Percentiles rank a stretch among this genome's conserved stretches.
Conservation (phyloP, 2,797 vertebrate genomes). For the Gastrophryne carolinensis region DNA sequence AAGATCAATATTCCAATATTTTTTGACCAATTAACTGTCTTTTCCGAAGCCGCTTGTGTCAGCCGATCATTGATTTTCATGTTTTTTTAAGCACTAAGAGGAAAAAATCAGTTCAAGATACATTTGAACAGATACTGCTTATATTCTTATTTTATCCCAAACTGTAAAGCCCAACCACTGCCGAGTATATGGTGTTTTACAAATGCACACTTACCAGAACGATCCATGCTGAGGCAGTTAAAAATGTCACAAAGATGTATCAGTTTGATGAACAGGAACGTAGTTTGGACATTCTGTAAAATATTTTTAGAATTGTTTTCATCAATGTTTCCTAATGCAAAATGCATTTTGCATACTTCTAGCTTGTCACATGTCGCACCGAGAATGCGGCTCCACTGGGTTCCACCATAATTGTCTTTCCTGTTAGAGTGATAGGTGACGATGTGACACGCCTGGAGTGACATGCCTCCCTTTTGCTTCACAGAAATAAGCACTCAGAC, state of each 20-base stretch:
- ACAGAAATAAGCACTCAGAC: too few relatives aligned
- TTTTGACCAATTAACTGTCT: conserved; percentile 43
- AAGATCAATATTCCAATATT: conserved; percentile 44
- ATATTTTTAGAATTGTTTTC: neutral
- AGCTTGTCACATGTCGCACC: too few relatives aligned
- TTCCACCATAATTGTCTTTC: too few relatives aligned
- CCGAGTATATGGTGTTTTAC: neutral
- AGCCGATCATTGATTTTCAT: conserved; percentile 40
- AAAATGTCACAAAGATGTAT: neutral
- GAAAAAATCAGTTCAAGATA: conserved; percentile 26
- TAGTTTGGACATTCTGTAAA: neutral
- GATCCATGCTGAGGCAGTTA: neutral
- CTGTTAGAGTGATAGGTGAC: too few relatives aligned
- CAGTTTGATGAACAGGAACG: neutral
- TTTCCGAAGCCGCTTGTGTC: conserved; percentile 34
- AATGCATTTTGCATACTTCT: too few relatives aligned
- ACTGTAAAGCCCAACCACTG: neutral
- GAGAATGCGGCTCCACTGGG: too few relatives aligned
- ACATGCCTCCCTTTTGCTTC: too few relatives aligned
- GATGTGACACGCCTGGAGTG: too few relatives aligned
- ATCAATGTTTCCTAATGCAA: too few relatives aligned
- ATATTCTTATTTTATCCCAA: conserved; percentile 6
- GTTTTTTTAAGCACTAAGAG: conserved; percentile 20
- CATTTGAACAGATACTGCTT: conserved; percentile 23
- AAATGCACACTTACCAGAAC: neutral